Base-by-base conservation (phyloP, 2,797 vertebrate species). In the Falco novaeseelandiae region DNA sequence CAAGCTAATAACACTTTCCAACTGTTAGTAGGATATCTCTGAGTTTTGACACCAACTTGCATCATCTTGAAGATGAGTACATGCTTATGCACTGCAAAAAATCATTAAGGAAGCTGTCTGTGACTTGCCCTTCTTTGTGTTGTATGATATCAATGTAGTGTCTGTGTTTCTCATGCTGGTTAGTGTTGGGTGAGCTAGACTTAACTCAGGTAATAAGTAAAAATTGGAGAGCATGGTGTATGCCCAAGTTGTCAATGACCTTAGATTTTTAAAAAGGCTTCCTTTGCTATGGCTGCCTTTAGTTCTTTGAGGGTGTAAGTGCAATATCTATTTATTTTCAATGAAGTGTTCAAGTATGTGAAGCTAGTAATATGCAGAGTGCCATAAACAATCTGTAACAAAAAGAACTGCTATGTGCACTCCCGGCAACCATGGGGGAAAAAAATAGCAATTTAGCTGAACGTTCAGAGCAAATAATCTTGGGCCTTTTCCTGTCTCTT, bases 371-470 rank as follows among this genome's bases (percentile, higher is more conserved):
- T 32, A 32, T 4, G 9, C 12, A 17, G 46, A 42, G 30, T 78
- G 34, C 32, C 26, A 65, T 26, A n/a, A 69, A 52, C 32, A 84
- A 54, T 54, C 20, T 90, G 22, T 66, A 65, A 46, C 52, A 61
- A 58, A 83, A 84, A 34, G 26, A 62, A 8, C 19, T 25, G 36
- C 32, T 25, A 13, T 14, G 14, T 65, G 22, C 10, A 7, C 8
- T 80, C 19, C 32, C 5, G 27, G 79, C 16, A 82, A 1, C 14
- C 21, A 25, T 0, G 2, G 15, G 38, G 22, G 9, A 6, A 6
- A 4, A 21, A 27, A 36, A 18, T 4, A 79, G 17, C 34, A 83
- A 61, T 77, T 70, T 65, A 87, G 34, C 29, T n/a, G 48, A 7
- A 54, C 22, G 26, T 95, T 79, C 51, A 78, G 52, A 79, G 44